Conservation (phyloP, 2,113 vertebrate genomes). For the Willisornis vidua region DNA sequence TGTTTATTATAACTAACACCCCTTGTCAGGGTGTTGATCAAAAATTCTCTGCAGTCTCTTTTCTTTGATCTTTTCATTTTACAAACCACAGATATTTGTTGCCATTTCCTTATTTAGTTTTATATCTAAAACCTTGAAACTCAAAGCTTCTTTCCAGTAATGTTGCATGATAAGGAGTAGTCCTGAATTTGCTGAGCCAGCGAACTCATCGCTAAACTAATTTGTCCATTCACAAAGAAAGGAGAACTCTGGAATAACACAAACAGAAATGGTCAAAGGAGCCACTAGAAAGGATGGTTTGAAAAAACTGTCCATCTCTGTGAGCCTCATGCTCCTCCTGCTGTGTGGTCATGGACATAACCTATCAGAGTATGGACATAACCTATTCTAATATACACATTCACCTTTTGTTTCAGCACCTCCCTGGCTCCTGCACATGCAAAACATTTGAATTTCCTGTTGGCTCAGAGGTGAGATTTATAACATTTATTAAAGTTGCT, state of each 20-base stretch:
- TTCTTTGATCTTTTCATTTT: conserved; percentile 68
- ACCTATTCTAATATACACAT: conserved; percentile 63
- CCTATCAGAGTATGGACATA: neutral
- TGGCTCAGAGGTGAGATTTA: conserved; percentile 82
- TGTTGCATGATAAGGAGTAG: neutral
- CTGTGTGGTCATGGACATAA: neutral
- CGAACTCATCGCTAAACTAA: neutral
- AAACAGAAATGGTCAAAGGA: neutral
- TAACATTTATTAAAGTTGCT: conserved; percentile 81
- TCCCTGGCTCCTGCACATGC: conserved; percentile 72
- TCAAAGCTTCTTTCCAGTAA: neutral
- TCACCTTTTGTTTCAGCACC: conserved; percentile 75
- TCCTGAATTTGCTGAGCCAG: conserved; percentile 1
- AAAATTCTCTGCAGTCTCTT: conserved; percentile 65
- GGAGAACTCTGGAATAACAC: neutral
- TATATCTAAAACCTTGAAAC: conserved; percentile 40
- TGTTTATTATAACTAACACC: conserved; percentile 81
- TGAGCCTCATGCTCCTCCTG: neutral
- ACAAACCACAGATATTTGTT: conserved; percentile 54
- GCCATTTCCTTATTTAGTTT: conserved; percentile 59
- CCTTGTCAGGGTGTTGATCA: conserved; percentile 71
- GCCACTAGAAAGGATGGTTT: neutral
- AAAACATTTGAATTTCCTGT: conserved; percentile 82
- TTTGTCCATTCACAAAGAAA: neutral
- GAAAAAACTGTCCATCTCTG: neutral